Evolutionary conservation across 1,140 invertebrate species (phyloP).

Genomic region (Calliphora vicina): DNA sequence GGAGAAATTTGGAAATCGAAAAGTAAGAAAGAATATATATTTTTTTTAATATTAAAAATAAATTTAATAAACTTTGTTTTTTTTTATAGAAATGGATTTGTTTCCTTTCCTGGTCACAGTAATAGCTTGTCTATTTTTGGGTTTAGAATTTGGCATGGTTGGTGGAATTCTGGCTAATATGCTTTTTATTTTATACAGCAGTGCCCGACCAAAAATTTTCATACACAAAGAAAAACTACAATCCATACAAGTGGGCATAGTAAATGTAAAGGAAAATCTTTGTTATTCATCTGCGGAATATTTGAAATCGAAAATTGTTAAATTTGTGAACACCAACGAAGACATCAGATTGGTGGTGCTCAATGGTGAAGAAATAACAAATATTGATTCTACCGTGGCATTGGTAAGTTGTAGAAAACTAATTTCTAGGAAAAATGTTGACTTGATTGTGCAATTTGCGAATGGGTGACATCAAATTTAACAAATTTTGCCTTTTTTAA

Average conservation of each 20-base stretch:
- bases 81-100: conserved; percentile 76
- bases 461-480: too few species aligned
- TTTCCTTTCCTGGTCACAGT: conserved; percentile 79
- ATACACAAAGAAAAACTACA: conserved; percentile 69
- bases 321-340: conserved; percentile 43
- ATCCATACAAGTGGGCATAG: conserved; percentile 39
- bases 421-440: too few species aligned
- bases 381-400: conserved; percentile 72
- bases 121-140: conserved; percentile 75
- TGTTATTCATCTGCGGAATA: conserved; percentile 57
- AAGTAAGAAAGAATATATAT: conserved; percentile 68
- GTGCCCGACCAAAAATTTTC: conserved; percentile 75
- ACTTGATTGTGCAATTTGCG: too few species aligned
- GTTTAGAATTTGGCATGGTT: conserved; percentile 84
- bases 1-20: conserved; percentile 83
- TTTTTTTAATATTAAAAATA: neutral
- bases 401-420: conserved; percentile 64
- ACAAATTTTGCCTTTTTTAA: too few species aligned
- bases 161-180: conserved; percentile 82
- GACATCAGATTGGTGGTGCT: conserved; percentile 65
- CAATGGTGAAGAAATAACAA: conserved; percentile 69
- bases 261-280: conserved; percentile 52
- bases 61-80: conserved; percentile 63
- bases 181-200: conserved; percentile 79
- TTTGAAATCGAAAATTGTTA: conserved; percentile 51